Base-by-base conservation (phyloP, 2,797 vertebrate species). In the Apogon talboti region DNA sequence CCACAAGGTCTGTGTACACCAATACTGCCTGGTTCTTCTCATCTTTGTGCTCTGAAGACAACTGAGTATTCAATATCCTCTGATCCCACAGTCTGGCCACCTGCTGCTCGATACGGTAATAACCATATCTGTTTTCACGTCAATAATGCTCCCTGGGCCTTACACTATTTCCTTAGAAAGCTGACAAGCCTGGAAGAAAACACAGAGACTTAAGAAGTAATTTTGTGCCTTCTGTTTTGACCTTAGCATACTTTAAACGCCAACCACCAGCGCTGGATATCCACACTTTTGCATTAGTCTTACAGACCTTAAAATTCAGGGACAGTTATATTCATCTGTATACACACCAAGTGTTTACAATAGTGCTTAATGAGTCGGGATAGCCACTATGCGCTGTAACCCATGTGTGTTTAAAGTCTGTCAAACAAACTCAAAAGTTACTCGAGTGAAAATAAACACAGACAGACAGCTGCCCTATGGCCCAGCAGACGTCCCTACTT, bases 391-490 rank as follows among this genome's bases (percentile, higher is more conserved):
- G 33, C 11, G 15, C 69, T 37, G 21, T 24, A 18, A 65, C 33
- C 49, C 14, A 59, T 30, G 63, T 37, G 50, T 61, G 71, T 82
- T 71, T 70, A 41, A 53, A 74, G 35, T 54, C 74, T 74, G 70
- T 78, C 71, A 82, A 85, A 87, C 76, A 76, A 54, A 74, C 55
- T 82, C 49, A 57, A 46, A 74, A 57, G 66, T 71, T 67, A 45
- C 48, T 62, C 3, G 3, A 41, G 57, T 64, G 19, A 75, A 85
- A 83, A 83, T 74, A 76, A 86, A 86, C 53, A 55, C 45, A 50
- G 50, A 72, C 42, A 24, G 55, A 60, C 52, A 41, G 50, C 61
- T 48, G 43, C 57, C 50, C 37, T 15, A 37, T 11, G 19, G 13
- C 41, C 53, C 37, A 73, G 55, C 53, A 38, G 51, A 52, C 58